phyloP scores from a whole-genome alignment of 2,888 invertebrate species.

The Laspeyria flexula region DNA sequence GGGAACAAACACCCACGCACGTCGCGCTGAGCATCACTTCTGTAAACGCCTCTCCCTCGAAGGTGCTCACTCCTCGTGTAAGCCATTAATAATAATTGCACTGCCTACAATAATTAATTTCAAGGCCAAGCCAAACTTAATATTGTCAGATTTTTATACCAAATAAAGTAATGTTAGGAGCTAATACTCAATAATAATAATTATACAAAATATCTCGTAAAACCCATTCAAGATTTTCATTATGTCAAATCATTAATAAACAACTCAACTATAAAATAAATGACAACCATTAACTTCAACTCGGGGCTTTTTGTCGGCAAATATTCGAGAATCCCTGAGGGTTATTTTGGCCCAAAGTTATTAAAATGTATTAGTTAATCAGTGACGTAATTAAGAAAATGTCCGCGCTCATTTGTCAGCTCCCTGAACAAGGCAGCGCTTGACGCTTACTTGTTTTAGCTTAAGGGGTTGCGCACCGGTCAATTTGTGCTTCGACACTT shows the following conservation, averaged over 20 bases:
- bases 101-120: no score
- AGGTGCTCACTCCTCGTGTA: no score
- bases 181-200: no score
- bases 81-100: no score
- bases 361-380: slow-evolving; percentile 26
- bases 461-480: neutral
- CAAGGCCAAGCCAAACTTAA: no score
- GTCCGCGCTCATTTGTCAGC: slow-evolving; percentile 11
- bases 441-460: neutral
- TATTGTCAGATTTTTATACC: no score
- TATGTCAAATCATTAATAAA: slow-evolving; percentile 1
- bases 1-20: no score
- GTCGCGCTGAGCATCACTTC: no score
- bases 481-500: neutral
- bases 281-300: slow-evolving; percentile 10
- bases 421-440: neutral
- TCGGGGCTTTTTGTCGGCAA: slow-evolving; percentile 1
- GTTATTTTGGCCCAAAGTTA: slow-evolving; percentile 18
- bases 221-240: no score
- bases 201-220: no score
- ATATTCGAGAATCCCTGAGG: slow-evolving; percentile 4
- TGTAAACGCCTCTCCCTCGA: no score
- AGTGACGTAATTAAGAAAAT: slow-evolving; percentile 18
- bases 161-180: no score
- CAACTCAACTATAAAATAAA: slow-evolving; percentile 12